phyloP scores from a whole-genome alignment of 2,797 vertebrate species.

The Allobates femoralis region DNA sequence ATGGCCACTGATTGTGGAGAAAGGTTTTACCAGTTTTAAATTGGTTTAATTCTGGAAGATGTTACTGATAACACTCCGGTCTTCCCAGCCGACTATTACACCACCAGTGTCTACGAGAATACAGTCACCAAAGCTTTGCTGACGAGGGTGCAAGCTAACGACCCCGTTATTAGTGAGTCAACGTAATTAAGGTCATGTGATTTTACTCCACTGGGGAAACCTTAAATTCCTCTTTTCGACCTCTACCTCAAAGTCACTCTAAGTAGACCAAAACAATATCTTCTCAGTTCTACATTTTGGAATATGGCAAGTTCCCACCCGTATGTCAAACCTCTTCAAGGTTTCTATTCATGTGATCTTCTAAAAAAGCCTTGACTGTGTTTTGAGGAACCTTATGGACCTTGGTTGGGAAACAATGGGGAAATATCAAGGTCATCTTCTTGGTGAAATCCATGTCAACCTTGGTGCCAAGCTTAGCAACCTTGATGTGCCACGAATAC shows the following conservation, averaged over 20 bases:
- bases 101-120: conserved; percentile 89
- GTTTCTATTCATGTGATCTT: background rate
- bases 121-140: conserved; percentile 90
- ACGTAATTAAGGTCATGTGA: background rate
- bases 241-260: background rate
- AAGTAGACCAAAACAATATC: background rate
- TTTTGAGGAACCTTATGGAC: no score
- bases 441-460: background rate
- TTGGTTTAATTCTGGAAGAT: conserved; percentile 85
- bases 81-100: conserved; percentile 86
- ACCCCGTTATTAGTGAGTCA: conserved; percentile 89
- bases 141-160: conserved; percentile 91
- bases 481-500: no score
- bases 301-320: background rate
- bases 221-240: background rate
- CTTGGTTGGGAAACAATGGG: background rate
- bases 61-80: conserved; percentile 94
- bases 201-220: background rate
- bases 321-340: background rate
- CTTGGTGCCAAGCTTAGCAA: background rate
- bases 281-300: background rate
- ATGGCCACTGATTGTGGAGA: conserved; percentile 93
- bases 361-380: background rate
- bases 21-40: conserved; percentile 83
- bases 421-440: background rate